These are phyloP conservation scores for Heterochromis multidens DNA, from an alignment of 2,113 vertebrate species.

Conservation along the genomic window DNA sequence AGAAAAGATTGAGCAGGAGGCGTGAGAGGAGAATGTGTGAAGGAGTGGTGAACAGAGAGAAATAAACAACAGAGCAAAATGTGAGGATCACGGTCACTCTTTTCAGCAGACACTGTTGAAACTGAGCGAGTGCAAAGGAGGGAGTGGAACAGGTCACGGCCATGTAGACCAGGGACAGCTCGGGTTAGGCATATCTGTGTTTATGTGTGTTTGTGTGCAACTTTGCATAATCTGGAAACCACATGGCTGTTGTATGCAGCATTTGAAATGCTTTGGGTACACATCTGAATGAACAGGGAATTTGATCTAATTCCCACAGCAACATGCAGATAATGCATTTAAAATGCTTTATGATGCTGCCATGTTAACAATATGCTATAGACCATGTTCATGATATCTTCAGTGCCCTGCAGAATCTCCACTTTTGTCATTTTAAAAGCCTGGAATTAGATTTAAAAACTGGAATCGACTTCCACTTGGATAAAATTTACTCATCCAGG, in stretches of 20 bases:
- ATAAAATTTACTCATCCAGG: not conserved
- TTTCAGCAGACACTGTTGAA: slow-evolving; percentile 70
- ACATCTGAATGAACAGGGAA: slow-evolving; percentile 7
- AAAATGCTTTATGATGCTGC: slow-evolving; percentile 16
- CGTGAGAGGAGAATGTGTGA: slow-evolving; percentile 38
- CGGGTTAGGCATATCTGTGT: slow-evolving; percentile 41
- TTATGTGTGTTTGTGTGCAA: slow-evolving; percentile 1
- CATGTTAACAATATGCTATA: slow-evolving; percentile 11
- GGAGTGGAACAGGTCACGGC: slow-evolving; percentile 46
- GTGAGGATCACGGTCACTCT: slow-evolving; percentile 64
- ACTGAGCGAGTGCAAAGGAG: slow-evolving; percentile 47
- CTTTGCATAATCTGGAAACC: not conserved
- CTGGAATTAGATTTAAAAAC: not conserved
- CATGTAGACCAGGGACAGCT: slow-evolving; percentile 59
- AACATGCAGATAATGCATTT: slow-evolving; percentile 52
- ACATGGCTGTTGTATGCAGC: slow-evolving; percentile 15
- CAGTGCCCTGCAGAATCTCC: slow-evolving; percentile 48
- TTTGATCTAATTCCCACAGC: slow-evolving; percentile 22
- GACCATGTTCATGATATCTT: slow-evolving; percentile 32
- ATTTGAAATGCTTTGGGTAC: slow-evolving; percentile 46
- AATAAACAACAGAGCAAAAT: slow-evolving; percentile 69
- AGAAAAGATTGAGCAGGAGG: slow-evolving; percentile 38
- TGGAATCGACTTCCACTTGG: not conserved
- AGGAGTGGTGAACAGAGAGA: slow-evolving; percentile 67
- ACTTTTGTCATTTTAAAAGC: not conserved